Evolutionary conservation across 1,140 invertebrate genomes (phyloP).

Genomic region (Teleopsis dalmanni): DNA sequence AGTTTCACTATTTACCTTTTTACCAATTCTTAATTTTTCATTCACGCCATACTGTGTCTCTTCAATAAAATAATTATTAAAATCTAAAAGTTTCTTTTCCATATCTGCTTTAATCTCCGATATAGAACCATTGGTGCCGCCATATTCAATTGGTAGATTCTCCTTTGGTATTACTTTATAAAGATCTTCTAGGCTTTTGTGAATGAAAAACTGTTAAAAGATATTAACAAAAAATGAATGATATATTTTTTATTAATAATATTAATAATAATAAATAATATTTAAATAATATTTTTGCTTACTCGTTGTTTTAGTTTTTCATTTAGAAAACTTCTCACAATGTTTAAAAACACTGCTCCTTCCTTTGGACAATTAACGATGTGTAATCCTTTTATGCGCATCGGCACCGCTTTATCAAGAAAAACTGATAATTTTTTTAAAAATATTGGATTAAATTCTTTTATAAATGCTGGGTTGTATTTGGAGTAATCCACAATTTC

Average conservation of each 20-base stretch:
- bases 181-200: constrained; percentile 22
- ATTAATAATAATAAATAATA: background rate
- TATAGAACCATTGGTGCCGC: constrained; percentile 45
- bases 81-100: constrained; percentile 45
- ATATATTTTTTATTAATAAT: too few species aligned
- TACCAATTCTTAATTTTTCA: constrained; percentile 49
- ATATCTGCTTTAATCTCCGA: constrained; percentile 46
- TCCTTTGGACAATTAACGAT: constrained; percentile 44
- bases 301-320: constrained; percentile 46
- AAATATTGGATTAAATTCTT: constrained; percentile 39
- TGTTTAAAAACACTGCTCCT: constrained; percentile 28
- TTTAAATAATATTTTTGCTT: constrained; percentile 3
- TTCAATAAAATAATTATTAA: constrained; percentile 46
- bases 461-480: constrained; percentile 34
- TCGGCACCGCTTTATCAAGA: constrained; percentile 45
- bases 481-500: constrained; percentile 43
- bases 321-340: constrained; percentile 42
- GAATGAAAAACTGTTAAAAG: constrained; percentile 19
- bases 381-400: constrained; percentile 45
- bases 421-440: constrained; percentile 41
- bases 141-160: constrained; percentile 48
- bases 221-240: too few species aligned
- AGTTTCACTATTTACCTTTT: constrained; percentile 44
- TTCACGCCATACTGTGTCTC: constrained; percentile 49
- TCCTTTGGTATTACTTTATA: constrained; percentile 41